Percentiles rank a stretch among this genome's conserved stretches.
Evolutionary conservation across 2,113 vertebrate species (phyloP).

Genomic region (Takifugu flavidus): DNA sequence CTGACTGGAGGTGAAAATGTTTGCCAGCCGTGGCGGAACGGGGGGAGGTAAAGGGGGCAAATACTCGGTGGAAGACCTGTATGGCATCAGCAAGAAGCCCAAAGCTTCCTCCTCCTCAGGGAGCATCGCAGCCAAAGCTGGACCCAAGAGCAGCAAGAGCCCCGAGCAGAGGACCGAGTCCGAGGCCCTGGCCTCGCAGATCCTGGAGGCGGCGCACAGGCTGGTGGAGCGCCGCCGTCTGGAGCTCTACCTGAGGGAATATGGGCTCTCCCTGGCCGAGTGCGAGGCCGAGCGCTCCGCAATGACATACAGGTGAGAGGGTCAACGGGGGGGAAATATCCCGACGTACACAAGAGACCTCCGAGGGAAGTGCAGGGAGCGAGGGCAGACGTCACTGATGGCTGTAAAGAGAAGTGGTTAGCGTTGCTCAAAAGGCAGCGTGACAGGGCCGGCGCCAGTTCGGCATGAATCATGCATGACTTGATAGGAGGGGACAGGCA

Average conservation of each 20-base stretch:
- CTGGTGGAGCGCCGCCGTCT: conserved; percentile 69
- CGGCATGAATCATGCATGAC: conserved; percentile 38
- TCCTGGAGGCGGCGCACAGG: conserved; percentile 69
- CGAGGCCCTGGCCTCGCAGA: conserved; percentile 70
- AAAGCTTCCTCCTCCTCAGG: conserved; percentile 66
- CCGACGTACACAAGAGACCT: background rate
- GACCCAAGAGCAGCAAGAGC: conserved; percentile 38
- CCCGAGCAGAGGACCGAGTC: conserved; percentile 61
- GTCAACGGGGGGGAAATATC: background rate
- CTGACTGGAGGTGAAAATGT: conserved; percentile 60
- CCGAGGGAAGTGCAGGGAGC: no score
- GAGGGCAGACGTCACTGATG: no score
- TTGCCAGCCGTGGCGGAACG: conserved; percentile 67
- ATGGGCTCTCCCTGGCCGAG: conserved; percentile 66
- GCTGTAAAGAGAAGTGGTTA: conserved; percentile 17
- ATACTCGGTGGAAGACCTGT: conserved; percentile 81
- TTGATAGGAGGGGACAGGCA: conserved; percentile 24
- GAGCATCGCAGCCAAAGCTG: conserved; percentile 48
- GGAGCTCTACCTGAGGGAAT: conserved; percentile 75
- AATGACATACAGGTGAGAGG: conserved; percentile 74
- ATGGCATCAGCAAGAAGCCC: conserved; percentile 79
- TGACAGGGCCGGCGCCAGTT: conserved; percentile 33
- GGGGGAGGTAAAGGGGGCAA: conserved; percentile 75
- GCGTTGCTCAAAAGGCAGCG: conserved; percentile 19
- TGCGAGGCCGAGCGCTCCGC: conserved; percentile 64